Conservation (phyloP, 2,797 vertebrate species). For the Chaenodraco wilsoni region DNA sequence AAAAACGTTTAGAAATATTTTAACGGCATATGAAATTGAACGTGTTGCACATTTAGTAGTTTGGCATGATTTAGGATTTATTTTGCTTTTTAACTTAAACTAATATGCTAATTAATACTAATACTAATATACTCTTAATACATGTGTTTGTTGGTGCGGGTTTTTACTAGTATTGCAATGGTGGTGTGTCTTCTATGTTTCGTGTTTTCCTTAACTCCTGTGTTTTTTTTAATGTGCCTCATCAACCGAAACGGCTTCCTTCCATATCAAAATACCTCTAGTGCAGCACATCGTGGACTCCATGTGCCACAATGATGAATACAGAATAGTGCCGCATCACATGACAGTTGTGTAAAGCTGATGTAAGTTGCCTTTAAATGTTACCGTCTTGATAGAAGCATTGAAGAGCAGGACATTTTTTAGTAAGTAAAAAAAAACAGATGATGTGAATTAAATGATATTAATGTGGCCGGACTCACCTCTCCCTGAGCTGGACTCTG, state of each 20-base stretch:
- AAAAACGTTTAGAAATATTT: neutral
- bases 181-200: neutral
- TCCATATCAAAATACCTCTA: neutral
- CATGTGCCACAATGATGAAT: neutral
- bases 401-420: neutral
- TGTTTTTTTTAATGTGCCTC: neutral
- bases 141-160: neutral
- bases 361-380: too few relatives aligned
- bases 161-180: neutral
- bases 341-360: too few relatives aligned
- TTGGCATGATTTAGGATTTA: neutral
- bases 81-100: neutral
- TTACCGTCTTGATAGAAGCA: neutral
- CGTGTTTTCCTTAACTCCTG: neutral
- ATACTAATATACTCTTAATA: neutral
- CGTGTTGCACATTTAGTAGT: neutral
- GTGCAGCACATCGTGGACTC: neutral
- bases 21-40: neutral
- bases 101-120: neutral
- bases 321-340: too few relatives aligned
- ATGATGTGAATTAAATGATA: neutral
- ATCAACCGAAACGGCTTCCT: neutral
- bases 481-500: constrained; percentile 93
- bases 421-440: too few relatives aligned
- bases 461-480: constrained; percentile 76